A percentile compares a stretch with the other conserved stretches of the same genome.
These are phyloP conservation scores for Carettochelys insculpta DNA, from an alignment of 2,113 vertebrate genomes.

Conservation along the genomic window DNA sequence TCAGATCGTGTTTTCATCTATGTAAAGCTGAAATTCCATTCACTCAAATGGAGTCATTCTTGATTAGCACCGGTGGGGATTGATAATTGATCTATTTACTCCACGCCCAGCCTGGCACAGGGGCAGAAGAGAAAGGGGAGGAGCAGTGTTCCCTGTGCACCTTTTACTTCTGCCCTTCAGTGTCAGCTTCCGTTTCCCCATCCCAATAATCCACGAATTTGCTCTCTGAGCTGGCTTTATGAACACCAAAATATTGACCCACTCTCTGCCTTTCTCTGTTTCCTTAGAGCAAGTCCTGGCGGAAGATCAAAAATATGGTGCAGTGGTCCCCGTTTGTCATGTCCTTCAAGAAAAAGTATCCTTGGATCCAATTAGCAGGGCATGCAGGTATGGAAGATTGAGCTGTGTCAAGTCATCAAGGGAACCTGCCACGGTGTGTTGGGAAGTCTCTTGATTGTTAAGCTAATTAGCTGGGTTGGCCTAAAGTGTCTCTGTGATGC, in stretches of 20 bases:
- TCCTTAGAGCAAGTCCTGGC: slow-evolving; percentile 95
- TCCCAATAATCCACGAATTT: slow-evolving; percentile 12
- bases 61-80: slow-evolving; percentile 4
- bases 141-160: slow-evolving; percentile 13
- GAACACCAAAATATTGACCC: slow-evolving; percentile 5
- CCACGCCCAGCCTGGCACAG: slow-evolving; percentile 4
- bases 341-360: slow-evolving; percentile 99
- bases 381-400: slow-evolving; percentile 85
- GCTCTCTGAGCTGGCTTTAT: slow-evolving; percentile 31
- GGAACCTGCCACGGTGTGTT: too few relatives aligned
- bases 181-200: not conserved
- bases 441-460: not conserved
- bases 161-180: slow-evolving; percentile 36
- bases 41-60: not conserved
- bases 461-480: not conserved
- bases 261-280: not conserved
- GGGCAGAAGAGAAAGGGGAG: slow-evolving; percentile 30
- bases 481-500: not conserved
- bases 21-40: not conserved
- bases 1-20: not conserved
- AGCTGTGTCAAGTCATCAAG: not conserved
- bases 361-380: slow-evolving; percentile 97
- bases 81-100: not conserved
- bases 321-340: slow-evolving; percentile 98
- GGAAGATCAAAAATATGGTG: slow-evolving; percentile 99